phyloP scores from a whole-genome alignment of 2,113 vertebrate genomes.

The Acrocephalus arundinaceus region DNA sequence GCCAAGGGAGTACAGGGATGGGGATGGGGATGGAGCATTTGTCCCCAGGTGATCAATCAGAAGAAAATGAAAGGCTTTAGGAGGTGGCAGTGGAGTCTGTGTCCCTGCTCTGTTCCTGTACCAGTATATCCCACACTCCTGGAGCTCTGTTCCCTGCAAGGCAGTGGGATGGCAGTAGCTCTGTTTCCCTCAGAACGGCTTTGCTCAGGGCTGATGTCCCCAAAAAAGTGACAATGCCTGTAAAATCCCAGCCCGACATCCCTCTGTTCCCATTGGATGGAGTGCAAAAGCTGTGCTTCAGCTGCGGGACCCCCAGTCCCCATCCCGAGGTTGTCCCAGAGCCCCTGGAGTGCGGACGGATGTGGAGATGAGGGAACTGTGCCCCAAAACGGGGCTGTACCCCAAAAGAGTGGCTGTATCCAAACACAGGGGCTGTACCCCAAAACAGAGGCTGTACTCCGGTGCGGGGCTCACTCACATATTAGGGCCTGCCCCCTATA shows the following conservation, averaged over 20 bases:
- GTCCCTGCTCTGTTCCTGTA: not conserved
- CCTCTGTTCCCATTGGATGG: fast-evolving
- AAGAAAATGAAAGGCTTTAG: not conserved
- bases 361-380: not conserved
- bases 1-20: fast-evolving
- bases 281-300: not conserved
- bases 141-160: not conserved
- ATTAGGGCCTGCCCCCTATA: not conserved
- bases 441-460: fast-evolving
- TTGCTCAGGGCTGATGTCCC: not conserved
- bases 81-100: not conserved
- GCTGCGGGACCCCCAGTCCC: fast-evolving
- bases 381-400: not conserved
- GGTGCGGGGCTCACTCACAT: too few relatives aligned
- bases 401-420: too few relatives aligned
- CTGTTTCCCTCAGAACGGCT: not conserved
- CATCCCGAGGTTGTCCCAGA: fast-evolving
- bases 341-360: not conserved
- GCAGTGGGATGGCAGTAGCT: not conserved
- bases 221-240: not conserved
- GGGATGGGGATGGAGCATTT: not conserved
- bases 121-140: not conserved
- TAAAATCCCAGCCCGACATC: fast-evolving
- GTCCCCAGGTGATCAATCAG: too few relatives aligned
- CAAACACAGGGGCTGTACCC: not conserved